Conservation (phyloP, 2,888 invertebrate species). For the Plutella xylostella region DNA sequence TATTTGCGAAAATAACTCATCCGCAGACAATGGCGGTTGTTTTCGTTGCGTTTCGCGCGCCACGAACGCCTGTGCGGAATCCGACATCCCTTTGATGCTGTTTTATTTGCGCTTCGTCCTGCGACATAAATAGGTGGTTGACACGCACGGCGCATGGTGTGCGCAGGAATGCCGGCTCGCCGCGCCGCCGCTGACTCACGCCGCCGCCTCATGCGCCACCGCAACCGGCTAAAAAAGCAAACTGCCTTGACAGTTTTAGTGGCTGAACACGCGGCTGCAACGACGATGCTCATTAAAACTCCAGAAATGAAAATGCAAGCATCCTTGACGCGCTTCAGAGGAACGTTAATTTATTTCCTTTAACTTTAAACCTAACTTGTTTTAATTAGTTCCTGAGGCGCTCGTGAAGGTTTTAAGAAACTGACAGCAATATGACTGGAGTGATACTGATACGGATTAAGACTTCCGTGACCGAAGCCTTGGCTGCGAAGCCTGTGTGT, state of each 20-base stretch:
- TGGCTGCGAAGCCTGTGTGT: neutral
- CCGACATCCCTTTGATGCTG: conserved; percentile 63
- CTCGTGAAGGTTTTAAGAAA: neutral
- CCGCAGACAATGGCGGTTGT: conserved; percentile 63
- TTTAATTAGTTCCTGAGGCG: neutral
- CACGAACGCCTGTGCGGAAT: conserved; percentile 41
- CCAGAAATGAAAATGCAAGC: neutral
- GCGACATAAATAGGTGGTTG: conserved; percentile 67
- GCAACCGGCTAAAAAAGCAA: conserved; percentile 39
- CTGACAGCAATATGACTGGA: neutral
- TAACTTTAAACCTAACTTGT: neutral
- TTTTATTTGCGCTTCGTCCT: conserved; percentile 65
- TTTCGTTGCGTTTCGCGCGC: conserved; percentile 27
- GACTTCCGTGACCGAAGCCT: no score
- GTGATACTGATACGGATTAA: neutral
- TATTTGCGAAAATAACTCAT: conserved; percentile 64
- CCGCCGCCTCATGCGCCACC: conserved; percentile 33
- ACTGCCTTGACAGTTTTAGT: conserved; percentile 7
- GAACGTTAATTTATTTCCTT: neutral
- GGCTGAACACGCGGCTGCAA: neutral
- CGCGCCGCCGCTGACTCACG: conserved; percentile 40
- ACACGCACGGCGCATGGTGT: conserved; percentile 58
- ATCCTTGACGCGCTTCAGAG: neutral
- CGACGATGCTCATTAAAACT: neutral
- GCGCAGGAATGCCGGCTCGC: conserved; percentile 51